These are phyloP conservation scores for Myotis yumanensis DNA, from an alignment of 2,113 vertebrate genomes.

Conservation along the genomic window DNA sequence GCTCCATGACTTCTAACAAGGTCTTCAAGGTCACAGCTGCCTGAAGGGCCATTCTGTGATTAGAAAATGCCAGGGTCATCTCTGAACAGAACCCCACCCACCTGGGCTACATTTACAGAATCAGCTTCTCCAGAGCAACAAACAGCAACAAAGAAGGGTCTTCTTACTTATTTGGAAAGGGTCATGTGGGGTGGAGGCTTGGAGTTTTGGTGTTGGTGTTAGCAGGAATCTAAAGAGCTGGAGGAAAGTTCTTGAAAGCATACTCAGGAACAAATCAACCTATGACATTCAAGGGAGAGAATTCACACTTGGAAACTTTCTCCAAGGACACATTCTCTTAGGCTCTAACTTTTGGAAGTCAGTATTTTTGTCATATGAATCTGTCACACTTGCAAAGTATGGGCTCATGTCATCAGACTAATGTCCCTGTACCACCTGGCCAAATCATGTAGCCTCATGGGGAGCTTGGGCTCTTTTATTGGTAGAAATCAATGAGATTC, in stretches of 20 bases:
- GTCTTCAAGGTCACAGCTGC: conserved; percentile 35
- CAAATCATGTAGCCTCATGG: neutral
- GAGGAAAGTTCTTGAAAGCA: neutral
- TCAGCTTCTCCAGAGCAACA: neutral
- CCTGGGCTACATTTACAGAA: conserved; percentile 6
- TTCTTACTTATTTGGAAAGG: neutral
- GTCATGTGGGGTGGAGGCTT: neutral
- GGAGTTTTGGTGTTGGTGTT: neutral
- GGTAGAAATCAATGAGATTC: neutral
- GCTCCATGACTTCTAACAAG: conserved; percentile 35
- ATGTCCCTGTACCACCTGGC: neutral
- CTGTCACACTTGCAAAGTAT: neutral
- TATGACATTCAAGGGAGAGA: neutral
- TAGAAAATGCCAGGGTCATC: conserved; percentile 53
- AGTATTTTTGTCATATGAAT: neutral
- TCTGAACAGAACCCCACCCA: conserved; percentile 62
- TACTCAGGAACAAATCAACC: neutral
- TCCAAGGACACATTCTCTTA: neutral
- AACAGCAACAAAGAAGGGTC: neutral
- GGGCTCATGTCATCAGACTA: neutral
- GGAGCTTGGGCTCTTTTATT: neutral
- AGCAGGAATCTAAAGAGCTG: neutral
- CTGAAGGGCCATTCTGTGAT: conserved; percentile 57
- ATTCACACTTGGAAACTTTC: neutral
- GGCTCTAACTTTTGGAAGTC: neutral